These are phyloP conservation scores for Eupithecia abbreviata DNA, from an alignment of 2,888 invertebrate genomes.

Conservation along the genomic window DNA sequence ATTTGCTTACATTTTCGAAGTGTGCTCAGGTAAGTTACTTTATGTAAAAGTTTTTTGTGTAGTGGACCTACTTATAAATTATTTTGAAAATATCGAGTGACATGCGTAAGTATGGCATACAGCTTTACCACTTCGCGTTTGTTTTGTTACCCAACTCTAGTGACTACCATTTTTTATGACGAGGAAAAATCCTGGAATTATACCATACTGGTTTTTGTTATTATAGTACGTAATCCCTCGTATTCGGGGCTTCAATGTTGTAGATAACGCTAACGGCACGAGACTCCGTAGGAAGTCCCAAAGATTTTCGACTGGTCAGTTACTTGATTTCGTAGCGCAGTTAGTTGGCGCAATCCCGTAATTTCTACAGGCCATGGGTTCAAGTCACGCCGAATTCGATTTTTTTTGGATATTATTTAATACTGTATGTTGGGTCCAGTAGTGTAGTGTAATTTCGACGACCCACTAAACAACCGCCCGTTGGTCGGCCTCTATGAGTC, in stretches of 20 bases:
- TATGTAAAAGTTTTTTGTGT: neutral
- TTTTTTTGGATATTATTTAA: too few relatives aligned
- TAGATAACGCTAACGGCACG: too few relatives aligned
- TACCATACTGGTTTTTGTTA: neutral
- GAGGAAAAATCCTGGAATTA: neutral
- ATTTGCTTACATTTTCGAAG: constrained; percentile 65
- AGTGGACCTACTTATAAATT: neutral
- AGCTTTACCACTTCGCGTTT: neutral
- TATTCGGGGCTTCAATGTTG: too few relatives aligned
- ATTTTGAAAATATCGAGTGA: neutral
- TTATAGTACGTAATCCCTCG: too few relatives aligned
- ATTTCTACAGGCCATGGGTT: too few relatives aligned
- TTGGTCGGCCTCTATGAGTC: neutral
- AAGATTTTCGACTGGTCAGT: too few relatives aligned
- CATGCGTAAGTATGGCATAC: neutral
- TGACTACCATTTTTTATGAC: neutral
- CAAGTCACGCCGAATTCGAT: too few relatives aligned
- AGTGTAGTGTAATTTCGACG: neutral
- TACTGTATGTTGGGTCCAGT: too few relatives aligned
- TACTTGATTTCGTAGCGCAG: too few relatives aligned
- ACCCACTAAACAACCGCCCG: neutral
- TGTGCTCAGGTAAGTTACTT: constrained; percentile 57
- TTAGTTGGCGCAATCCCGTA: too few relatives aligned
- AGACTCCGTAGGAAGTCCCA: too few relatives aligned
- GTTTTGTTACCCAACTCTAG: neutral